Evolutionary conservation across 2,113 vertebrate genomes (phyloP).

Genomic region (Pelmatolapia mariae): DNA sequence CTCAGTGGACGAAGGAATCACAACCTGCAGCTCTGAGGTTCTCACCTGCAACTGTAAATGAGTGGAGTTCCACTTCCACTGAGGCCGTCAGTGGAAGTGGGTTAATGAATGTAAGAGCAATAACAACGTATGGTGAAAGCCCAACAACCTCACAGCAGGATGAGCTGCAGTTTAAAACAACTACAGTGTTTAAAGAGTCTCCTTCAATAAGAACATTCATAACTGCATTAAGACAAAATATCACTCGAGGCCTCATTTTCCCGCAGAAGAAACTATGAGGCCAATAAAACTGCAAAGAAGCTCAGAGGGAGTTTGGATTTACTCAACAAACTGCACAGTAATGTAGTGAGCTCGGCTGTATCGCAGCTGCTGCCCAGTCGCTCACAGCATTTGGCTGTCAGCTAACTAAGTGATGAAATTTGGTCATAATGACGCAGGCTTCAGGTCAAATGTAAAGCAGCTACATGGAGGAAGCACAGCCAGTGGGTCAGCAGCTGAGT

Average conservation of each 20-base stretch:
- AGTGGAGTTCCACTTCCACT: background rate
- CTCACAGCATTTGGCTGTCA: background rate
- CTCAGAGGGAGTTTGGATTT: background rate
- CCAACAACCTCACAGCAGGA: background rate
- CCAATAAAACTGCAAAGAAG: background rate
- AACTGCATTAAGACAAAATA: background rate
- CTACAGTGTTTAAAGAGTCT: background rate
- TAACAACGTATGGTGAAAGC: background rate
- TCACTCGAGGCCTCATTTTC: background rate
- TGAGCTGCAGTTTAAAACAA: too few relatives aligned
- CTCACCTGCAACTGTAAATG: background rate
- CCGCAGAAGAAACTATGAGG: background rate
- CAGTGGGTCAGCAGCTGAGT: background rate
- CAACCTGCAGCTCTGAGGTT: background rate
- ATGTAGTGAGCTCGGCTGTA: background rate
- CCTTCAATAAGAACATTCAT: background rate
- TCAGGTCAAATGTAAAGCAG: background rate
- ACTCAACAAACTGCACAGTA: background rate
- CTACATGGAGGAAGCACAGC: background rate
- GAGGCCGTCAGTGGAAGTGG: background rate
- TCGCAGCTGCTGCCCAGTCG: background rate
- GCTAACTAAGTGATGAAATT: background rate
- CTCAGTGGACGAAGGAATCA: background rate
- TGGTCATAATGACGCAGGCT: background rate
- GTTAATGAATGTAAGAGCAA: background rate